Percentiles rank a stretch among this genome's conserved stretches.
Conservation (phyloP, 2,888 invertebrate species). For the Flexamia atlantica region DNA sequence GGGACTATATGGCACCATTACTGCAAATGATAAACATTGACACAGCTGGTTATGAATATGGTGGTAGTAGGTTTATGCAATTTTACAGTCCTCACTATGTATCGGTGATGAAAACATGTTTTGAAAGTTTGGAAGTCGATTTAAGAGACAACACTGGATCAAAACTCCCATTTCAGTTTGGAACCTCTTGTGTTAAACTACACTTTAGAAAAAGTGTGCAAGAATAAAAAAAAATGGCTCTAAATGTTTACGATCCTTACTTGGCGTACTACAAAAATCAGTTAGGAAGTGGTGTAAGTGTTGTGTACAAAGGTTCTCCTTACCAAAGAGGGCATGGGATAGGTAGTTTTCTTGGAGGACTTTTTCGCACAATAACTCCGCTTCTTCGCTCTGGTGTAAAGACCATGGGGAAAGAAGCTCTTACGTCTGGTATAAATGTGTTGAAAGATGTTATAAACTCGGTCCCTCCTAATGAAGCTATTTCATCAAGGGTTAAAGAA, state of each 20-base stretch:
- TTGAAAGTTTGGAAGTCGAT: conserved; percentile 65
- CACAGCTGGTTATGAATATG: conserved; percentile 21
- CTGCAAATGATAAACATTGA: conserved; percentile 69
- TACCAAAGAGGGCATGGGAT: conserved; percentile 65
- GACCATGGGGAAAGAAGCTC: conserved; percentile 59
- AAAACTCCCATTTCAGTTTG: conserved; percentile 60
- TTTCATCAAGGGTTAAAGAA: conserved; percentile 5
- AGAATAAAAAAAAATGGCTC: not conserved
- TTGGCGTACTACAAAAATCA: conserved; percentile 12
- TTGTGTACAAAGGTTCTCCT: conserved; percentile 60
- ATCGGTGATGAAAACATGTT: conserved; percentile 65
- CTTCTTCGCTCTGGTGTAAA: conserved; percentile 62
- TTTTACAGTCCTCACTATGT: conserved; percentile 67
- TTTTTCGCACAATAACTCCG: conserved; percentile 62
- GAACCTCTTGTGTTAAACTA: conserved; percentile 62
- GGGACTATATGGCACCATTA: conserved; percentile 69
- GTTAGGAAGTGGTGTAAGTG: conserved; percentile 53
- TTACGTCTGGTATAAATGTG: conserved; percentile 61
- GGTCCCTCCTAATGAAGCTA: conserved; percentile 3
- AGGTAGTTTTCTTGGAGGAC: conserved; percentile 65
- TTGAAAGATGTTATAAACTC: conserved; percentile 54
- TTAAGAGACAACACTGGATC: conserved; percentile 63
- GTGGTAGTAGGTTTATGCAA: conserved; percentile 60
- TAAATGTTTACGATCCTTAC: not conserved
- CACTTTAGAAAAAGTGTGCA: conserved; percentile 52